Percentiles rank a stretch among this genome's conserved stretches.
These are phyloP conservation scores for Drosophila melanogaster DNA, from an alignment of 1,140 invertebrate species.

Conservation along the genomic window Release_6_plus_ISO1_MT NT_033777.3:28118501-28119000, in stretches of 20 bases:
- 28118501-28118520: constrained; percentile 77
- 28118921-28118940: constrained; percentile 8
- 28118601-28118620: constrained; percentile 37
- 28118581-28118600: background rate
- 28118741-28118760: constrained; percentile 15
- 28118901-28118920: constrained; percentile 5
- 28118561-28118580: constrained; percentile 12
- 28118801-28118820: constrained; percentile 29
- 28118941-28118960: constrained; percentile 15
- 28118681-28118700: constrained; percentile 51
- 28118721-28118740: constrained; percentile 32
- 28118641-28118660: constrained; percentile 48
- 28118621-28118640: constrained; percentile 6
- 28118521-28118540: constrained; percentile 73
- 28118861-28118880: constrained; percentile 47
- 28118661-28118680: constrained; percentile 22
- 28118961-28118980: constrained; percentile 50
- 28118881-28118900: constrained; percentile 3
- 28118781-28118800: background rate
- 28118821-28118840: constrained; percentile 19
- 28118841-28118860: constrained; percentile 18
- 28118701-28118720: constrained; percentile 51
- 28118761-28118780: constrained; percentile 29
- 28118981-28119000: constrained; percentile 57
- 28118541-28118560: constrained; percentile 54